These are phyloP conservation scores for Hozukius guyotensis DNA, from an alignment of 2,797 vertebrate species.

Conservation along the genomic window DNA sequence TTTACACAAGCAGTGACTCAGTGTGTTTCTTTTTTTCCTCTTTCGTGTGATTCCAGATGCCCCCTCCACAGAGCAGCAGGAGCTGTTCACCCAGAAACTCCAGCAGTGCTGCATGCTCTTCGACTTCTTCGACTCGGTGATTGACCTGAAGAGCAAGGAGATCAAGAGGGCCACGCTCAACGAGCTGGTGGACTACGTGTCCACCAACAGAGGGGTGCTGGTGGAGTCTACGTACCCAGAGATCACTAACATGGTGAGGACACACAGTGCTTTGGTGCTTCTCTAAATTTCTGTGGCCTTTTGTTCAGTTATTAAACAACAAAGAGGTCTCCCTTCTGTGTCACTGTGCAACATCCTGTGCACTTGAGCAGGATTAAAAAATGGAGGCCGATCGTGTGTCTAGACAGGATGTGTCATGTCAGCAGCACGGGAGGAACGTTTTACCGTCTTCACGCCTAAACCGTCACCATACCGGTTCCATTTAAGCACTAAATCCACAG, in stretches of 20 bases:
- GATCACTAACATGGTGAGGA: constrained; percentile 95
- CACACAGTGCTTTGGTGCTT: background rate
- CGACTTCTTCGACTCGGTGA: constrained; percentile 96
- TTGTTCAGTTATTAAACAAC: constrained; percentile 2
- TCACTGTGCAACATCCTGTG: constrained; percentile 23
- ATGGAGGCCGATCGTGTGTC: constrained; percentile 32
- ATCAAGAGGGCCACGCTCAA: constrained; percentile 96
- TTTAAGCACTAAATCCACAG: background rate
- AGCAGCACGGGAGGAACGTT: constrained; percentile 9
- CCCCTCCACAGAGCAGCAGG: constrained; percentile 92
- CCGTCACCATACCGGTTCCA: background rate
- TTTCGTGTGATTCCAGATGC: constrained; percentile 85
- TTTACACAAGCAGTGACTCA: constrained; percentile 4
- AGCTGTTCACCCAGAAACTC: constrained; percentile 96
- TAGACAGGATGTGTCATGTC: constrained; percentile 41
- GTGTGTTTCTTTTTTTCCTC: constrained; percentile 16
- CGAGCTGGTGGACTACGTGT: constrained; percentile 97
- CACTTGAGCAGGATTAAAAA: constrained; percentile 43
- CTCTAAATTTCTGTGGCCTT: background rate
- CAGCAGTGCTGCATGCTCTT: constrained; percentile 97
- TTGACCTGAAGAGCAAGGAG: constrained; percentile 97
- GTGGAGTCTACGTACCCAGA: constrained; percentile 95
- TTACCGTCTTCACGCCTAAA: constrained; percentile 9
- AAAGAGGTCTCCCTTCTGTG: background rate
- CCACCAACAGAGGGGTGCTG: constrained; percentile 95